Conservation (phyloP, 2,797 vertebrate genomes). For the Enteromius viviparus region DNA sequence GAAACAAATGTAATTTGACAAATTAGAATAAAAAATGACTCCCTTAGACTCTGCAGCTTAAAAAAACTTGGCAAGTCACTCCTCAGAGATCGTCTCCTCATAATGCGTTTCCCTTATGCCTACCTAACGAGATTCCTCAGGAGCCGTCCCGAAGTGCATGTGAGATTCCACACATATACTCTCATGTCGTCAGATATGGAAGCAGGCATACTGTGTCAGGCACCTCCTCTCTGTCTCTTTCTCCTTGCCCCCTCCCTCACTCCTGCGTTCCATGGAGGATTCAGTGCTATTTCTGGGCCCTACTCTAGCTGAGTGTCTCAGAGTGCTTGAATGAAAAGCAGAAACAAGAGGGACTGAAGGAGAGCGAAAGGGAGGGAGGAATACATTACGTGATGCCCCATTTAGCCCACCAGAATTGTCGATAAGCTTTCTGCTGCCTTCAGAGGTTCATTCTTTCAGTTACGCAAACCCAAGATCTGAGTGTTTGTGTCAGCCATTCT, state of each 20-base stretch:
- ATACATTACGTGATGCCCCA: slow-evolving; percentile 62
- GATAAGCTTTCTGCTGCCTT: slow-evolving; percentile 64
- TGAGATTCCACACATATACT: slow-evolving; percentile 39
- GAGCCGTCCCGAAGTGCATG: slow-evolving; percentile 1
- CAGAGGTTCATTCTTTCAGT: slow-evolving; percentile 60
- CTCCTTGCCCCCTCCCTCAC: slow-evolving; percentile 23
- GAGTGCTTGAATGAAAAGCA: slow-evolving; percentile 71
- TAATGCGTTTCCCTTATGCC: neutral
- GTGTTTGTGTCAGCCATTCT: slow-evolving; percentile 30
- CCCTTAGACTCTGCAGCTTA: neutral
- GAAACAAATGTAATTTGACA: neutral
- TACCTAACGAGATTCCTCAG: slow-evolving; percentile 36
- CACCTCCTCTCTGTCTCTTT: slow-evolving; percentile 23
- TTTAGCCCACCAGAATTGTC: slow-evolving; percentile 69
- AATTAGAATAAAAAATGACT: neutral
- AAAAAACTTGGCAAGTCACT: slow-evolving; percentile 11
- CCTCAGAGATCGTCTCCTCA: neutral
- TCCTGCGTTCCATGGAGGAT: slow-evolving; percentile 43
- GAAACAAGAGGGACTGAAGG: slow-evolving; percentile 64
- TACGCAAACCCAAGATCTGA: slow-evolving; percentile 40
- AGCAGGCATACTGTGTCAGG: slow-evolving; percentile 20
- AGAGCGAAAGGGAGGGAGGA: slow-evolving; percentile 46
- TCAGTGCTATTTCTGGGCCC: slow-evolving; percentile 62
- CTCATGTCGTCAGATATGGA: slow-evolving; percentile 29
- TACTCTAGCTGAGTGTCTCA: slow-evolving; percentile 65